Conservation (phyloP, 2,888 invertebrate genomes). For the Tinea trinotella region DNA sequence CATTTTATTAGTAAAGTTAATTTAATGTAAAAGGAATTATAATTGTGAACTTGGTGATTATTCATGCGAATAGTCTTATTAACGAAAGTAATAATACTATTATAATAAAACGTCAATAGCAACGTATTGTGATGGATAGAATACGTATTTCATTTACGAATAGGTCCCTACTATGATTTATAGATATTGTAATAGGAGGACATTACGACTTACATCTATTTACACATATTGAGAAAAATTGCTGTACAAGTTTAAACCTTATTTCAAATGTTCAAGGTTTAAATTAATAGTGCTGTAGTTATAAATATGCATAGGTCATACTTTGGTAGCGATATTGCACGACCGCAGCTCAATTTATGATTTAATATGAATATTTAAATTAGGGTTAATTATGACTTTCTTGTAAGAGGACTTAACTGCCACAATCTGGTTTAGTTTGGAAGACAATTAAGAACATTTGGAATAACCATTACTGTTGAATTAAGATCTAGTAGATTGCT, state of each 20-base stretch:
- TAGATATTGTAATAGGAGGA: slow-evolving; percentile 2
- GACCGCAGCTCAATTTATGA: neutral
- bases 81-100: neutral
- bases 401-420: too few species aligned
- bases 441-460: too few species aligned
- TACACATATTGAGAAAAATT: neutral
- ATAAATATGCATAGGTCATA: neutral
- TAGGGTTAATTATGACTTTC: neutral
- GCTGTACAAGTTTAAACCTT: too few species aligned
- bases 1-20: too few species aligned
- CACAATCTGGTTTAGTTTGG: too few species aligned
- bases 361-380: neutral
- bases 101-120: slow-evolving; percentile 12
- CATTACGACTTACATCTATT: neutral
- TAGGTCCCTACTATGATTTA: slow-evolving; percentile 2
- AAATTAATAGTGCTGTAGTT: neutral
- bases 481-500: too few species aligned
- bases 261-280: too few species aligned
- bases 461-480: too few species aligned
- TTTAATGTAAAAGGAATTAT: too few species aligned
- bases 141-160: slow-evolving; percentile 13
- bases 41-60: too few species aligned
- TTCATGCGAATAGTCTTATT: neutral
- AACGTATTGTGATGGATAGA: slow-evolving; percentile 4
- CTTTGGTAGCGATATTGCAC: neutral